A percentile compares a stretch with the other conserved stretches of the same genome.
Evolutionary conservation across 30 jellyfish, hydroid and myxozoan species (phyloP).

Genomic region (Rhopilema esculentum): DNA sequence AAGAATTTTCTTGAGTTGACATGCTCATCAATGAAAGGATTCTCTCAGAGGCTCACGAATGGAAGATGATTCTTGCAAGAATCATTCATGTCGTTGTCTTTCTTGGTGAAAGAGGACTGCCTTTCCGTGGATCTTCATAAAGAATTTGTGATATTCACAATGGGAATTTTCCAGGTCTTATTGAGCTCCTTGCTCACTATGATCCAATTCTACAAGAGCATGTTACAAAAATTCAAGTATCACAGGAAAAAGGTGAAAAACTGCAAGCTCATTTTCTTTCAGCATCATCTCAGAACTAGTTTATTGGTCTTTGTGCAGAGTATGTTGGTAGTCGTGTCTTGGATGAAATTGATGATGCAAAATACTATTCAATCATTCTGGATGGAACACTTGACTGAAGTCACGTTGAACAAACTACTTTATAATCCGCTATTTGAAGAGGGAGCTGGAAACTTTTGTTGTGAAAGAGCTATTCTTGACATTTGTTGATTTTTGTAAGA

Average conservation of each 20-base stretch:
- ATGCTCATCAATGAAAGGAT: constrained; percentile 49
- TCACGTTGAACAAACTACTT: constrained; percentile 45
- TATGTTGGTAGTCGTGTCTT: constrained; percentile 46
- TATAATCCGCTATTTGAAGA: constrained; percentile 24
- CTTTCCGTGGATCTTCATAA: constrained; percentile 51
- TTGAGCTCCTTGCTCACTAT: constrained; percentile 52
- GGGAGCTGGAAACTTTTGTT: constrained; percentile 26
- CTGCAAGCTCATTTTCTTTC: constrained; percentile 70
- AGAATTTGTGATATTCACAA: constrained; percentile 62
- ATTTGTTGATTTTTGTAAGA: constrained; percentile 70
- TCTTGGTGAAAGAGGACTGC: constrained; percentile 57
- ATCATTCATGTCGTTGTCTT: constrained; percentile 53
- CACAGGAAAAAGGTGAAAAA: constrained; percentile 59
- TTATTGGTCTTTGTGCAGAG: constrained; percentile 39
- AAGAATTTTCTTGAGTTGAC: constrained; percentile 45
- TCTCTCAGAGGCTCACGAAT: constrained; percentile 64
- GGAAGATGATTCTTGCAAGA: constrained; percentile 64
- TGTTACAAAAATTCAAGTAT: constrained; percentile 45
- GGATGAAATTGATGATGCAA: constrained; percentile 52
- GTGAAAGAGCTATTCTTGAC: constrained; percentile 34
- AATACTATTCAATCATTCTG: constrained; percentile 22
- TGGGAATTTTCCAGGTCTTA: constrained; percentile 53
- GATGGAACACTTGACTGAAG: constrained; percentile 53
- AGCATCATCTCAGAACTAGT: constrained; percentile 58
- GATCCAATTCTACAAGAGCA: constrained; percentile 71